Evolutionary conservation across 2,113 vertebrate species (phyloP).

Genomic region (Plecotus auritus): DNA sequence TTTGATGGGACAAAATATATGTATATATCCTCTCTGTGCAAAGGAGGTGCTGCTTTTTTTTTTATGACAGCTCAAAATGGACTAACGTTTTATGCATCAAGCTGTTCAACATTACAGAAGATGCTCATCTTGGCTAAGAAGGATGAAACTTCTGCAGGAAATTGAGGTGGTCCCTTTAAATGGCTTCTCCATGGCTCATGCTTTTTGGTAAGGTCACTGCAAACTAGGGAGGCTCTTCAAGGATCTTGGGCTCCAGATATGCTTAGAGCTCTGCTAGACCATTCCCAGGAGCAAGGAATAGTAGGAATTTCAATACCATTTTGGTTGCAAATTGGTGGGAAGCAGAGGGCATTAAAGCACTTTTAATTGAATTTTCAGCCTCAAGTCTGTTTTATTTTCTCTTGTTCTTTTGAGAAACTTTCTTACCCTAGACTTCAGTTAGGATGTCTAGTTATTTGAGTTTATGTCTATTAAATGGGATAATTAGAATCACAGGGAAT

Average conservation of each 20-base stretch:
- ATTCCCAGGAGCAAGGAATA: neutral
- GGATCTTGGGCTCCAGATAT: neutral
- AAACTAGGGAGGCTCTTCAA: neutral
- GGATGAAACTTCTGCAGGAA: conserved; percentile 18
- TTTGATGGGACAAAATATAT: conserved; percentile 69
- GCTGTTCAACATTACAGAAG: conserved; percentile 29
- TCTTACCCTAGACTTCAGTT: neutral
- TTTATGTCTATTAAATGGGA: neutral
- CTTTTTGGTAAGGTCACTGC: neutral
- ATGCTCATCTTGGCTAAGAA: neutral
- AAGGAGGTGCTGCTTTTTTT: conserved; percentile 30
- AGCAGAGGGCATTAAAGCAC: neutral
- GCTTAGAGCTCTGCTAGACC: neutral
- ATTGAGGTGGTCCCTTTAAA: conserved; percentile 5
- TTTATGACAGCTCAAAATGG: conserved; percentile 40
- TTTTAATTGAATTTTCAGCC: neutral
- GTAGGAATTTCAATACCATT: neutral
- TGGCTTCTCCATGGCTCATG: neutral
- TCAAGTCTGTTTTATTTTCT: neutral
- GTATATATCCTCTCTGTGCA: conserved; percentile 36
- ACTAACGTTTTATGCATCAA: conserved; percentile 48
- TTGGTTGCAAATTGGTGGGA: conserved; percentile 29
- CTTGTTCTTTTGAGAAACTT: neutral
- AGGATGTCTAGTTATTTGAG: neutral
- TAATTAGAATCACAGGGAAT: neutral